Base-by-base conservation (phyloP, 2,797 vertebrate species). In the Pangasius larnaudii region DNA sequence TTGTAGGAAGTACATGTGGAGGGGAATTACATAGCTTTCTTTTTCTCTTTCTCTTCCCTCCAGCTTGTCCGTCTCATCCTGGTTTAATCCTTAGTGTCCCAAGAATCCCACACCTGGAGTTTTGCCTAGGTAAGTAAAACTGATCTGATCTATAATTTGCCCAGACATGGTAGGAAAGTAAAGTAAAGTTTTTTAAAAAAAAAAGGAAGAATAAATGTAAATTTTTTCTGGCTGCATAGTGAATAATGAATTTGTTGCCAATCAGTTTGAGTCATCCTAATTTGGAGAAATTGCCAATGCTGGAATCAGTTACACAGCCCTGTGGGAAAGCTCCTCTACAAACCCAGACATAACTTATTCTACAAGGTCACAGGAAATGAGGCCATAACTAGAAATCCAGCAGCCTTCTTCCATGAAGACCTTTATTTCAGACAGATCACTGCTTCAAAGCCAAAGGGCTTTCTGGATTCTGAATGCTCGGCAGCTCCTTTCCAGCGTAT, bases 51-150 rank as follows among this genome's bases (percentile, higher is more conserved):
- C 22, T 90, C 63, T 75, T 83, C 42, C n/a, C 51, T 93, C 61
- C 90, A 53, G 90, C 42, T 63, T 91, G 81, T 91, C 71, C 91
- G 0, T 85, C 72, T 78, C 82, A 69, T 75, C 87, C 89, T 95
- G 94, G 94, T 91, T 90, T 92, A 71, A 83, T 93, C 89, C 79
- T 91, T 80, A 84, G 61, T 84, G 91, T 90, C 63, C 92, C 93
- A 58, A 95, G 89, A 89, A 89, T 93, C 90, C 93, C 91, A 49
- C 92, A 82, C 84, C 90, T 95, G 92, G 95, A 96, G 88, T 93
- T 96, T 91, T 94, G 94, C 89, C 91, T 96, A 0, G 94, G 95
- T 96, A 93, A 95, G 95, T 95, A 59, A 56, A 9, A 27, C 61
- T 86, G 51, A 74, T 89, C 46, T 78, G 36, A 69, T 69, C 80